Conservation (phyloP, 2,888 invertebrate genomes). For the Ypsolopha sequella region DNA sequence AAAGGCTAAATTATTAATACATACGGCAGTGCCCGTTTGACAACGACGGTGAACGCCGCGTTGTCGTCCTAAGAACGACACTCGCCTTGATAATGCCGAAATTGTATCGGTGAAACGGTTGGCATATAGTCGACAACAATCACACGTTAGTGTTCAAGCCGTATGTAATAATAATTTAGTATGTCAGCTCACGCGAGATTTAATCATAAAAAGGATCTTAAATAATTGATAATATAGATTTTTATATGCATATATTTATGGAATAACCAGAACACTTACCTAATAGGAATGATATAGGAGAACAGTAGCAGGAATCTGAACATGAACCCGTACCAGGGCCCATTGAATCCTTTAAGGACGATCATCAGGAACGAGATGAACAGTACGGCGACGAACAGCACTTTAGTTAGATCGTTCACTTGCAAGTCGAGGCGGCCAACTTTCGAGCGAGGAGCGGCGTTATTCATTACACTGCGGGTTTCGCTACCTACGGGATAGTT, state of each 20-base stretch:
- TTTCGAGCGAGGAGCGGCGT: constrained; percentile 95
- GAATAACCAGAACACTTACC: constrained; percentile 63
- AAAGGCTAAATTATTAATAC: too few species aligned
- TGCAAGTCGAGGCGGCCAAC: constrained; percentile 95
- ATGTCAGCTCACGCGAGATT: too few species aligned
- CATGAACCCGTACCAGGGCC: constrained; percentile 97
- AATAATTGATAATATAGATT: too few species aligned
- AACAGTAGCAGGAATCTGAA: constrained; percentile 97
- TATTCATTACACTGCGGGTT: constrained; percentile 99
- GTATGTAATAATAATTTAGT: too few species aligned
- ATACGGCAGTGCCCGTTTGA: too few species aligned
- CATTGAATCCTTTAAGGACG: constrained; percentile 94
- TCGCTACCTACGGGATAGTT: constrained; percentile 87
- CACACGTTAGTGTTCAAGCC: too few species aligned
- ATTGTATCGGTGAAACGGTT: too few species aligned
- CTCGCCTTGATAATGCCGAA: too few species aligned
- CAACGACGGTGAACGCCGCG: too few species aligned
- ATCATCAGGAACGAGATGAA: constrained; percentile 95
- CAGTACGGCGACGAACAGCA: constrained; percentile 92
- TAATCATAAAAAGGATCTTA: too few species aligned
- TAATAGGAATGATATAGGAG: constrained; percentile 99
- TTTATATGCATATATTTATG: neutral
- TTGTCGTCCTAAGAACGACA: too few species aligned
- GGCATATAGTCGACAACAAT: too few species aligned
- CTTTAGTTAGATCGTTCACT: constrained; percentile 96